Conservation (phyloP, 2,888 invertebrate genomes). For the Eugnorisma glareosa region DNA sequence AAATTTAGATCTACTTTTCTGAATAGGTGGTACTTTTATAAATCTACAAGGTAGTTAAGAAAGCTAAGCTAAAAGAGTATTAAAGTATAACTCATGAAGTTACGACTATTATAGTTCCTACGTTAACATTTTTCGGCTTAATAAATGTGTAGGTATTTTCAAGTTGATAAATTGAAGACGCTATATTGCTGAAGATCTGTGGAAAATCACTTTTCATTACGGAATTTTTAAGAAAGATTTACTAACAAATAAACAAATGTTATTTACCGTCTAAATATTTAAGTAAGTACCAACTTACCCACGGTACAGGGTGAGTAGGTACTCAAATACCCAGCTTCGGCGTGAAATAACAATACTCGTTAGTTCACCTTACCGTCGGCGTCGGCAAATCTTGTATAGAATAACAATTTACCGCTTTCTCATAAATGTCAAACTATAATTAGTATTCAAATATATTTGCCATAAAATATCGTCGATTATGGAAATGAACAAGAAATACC, state of each 20-base stretch:
- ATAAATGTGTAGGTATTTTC: background rate
- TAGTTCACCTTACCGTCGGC: background rate
- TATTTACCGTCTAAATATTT: background rate
- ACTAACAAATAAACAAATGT: background rate
- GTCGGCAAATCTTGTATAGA: slow-evolving; percentile 10
- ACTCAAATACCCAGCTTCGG: background rate
- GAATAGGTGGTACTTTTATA: background rate
- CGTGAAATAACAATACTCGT: background rate
- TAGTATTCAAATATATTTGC: slow-evolving; percentile 12
- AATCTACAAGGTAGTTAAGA: background rate
- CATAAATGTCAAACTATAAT: slow-evolving; percentile 40
- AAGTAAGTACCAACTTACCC: too few relatives aligned
- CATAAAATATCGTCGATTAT: slow-evolving; percentile 13
- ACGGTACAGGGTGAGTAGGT: background rate
- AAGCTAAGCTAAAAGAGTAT: background rate
- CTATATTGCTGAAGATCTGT: background rate
- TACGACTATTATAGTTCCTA: background rate
- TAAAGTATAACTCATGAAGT: background rate
- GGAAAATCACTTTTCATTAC: too few relatives aligned
- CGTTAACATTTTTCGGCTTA: background rate
- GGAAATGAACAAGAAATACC: slow-evolving; percentile 43
- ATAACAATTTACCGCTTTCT: slow-evolving; percentile 20
- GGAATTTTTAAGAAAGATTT: background rate
- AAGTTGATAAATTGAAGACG: background rate
- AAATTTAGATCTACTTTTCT: background rate